Evolutionary conservation across 2,888 invertebrate genomes (phyloP), one percentile per base, ranked within the genome.

Genomic region (Hipparchia semele): DNA sequence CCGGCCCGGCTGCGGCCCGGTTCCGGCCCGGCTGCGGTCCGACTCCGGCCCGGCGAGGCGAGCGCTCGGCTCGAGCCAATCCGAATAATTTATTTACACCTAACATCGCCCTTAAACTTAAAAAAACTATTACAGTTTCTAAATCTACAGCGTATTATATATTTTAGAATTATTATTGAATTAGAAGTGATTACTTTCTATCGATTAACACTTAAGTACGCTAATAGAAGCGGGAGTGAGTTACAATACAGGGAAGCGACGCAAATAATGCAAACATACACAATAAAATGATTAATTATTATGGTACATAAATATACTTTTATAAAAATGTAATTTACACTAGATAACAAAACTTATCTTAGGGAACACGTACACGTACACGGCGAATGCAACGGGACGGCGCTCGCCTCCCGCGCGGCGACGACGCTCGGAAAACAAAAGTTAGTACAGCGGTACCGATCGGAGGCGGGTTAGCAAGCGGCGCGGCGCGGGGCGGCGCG

Each of bases 111-210:
- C 9, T 2, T 49, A n/a, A n/a, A 39, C 46, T 46, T 46, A 62
- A 61, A 62, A 46, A 51, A 39, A 39, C 39, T 64, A 23, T 49
- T 64, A 64, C 64, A 65, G 33, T 53, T 53, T 33, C 65, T 51
- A 64, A 64, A 65, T 51, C 7, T 53, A 53, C 10, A 49, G 3
- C 10, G 2, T 39, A 39, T 39, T 13, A 56, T 12, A 46, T 46
- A 49, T 46, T 7, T 49, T 49, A 49, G 4, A 62, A 46, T 60
- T 39, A 46, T 60, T 39, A 60, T 39, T 60, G 33, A 60, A 60
- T 60, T 60, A 62, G 8, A 13, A 46, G 13, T 46, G n/a, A 8
- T n/a, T 46, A 46, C 9, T 6, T 7, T 33, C 2, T 59, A 23
- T 33, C 45, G 7, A 12, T 62, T 13, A 62, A 62, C 13, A 46